Conservation (phyloP, 2,113 vertebrate species). For the Hypocryptadius cinnamomeus region DNA sequence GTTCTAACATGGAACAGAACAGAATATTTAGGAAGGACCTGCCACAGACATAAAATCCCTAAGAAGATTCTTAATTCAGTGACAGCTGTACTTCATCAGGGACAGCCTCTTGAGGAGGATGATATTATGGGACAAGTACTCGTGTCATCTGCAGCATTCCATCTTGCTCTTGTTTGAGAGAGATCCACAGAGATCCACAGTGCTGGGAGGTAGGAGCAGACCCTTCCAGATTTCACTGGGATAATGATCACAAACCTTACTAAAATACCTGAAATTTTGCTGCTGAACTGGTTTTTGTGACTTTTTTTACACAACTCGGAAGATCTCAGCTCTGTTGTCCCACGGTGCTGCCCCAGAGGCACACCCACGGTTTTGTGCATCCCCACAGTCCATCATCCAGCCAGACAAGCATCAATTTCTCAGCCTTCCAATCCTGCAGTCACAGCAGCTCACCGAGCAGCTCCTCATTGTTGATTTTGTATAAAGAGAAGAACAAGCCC, state of each 20-base stretch:
- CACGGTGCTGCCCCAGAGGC: not conserved
- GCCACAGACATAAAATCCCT: not conserved
- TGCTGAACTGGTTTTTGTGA: not conserved
- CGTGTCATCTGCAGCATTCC: accelerated
- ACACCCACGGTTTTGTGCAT: not conserved
- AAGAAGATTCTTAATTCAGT: not conserved
- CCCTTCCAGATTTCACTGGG: not conserved
- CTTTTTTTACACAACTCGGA: accelerated
- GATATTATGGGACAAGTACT: not conserved
- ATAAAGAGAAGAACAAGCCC: not conserved
- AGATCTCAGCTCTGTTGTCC: not conserved
- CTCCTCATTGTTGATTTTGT: not conserved
- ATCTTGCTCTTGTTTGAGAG: not conserved
- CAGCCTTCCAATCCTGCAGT: not conserved
- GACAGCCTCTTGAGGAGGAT: not conserved
- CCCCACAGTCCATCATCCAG: not conserved
- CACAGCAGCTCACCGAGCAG: not conserved
- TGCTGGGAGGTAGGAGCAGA: not conserved
- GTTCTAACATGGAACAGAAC: not conserved
- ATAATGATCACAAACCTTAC: not conserved
- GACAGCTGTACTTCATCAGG: not conserved
- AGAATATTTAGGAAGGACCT: not conserved
- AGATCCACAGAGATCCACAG: not conserved
- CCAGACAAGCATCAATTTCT: not conserved
- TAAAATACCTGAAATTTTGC: not conserved